Conservation (phyloP, 2,888 invertebrate genomes). For the Auanema freiburgensis region DNA sequence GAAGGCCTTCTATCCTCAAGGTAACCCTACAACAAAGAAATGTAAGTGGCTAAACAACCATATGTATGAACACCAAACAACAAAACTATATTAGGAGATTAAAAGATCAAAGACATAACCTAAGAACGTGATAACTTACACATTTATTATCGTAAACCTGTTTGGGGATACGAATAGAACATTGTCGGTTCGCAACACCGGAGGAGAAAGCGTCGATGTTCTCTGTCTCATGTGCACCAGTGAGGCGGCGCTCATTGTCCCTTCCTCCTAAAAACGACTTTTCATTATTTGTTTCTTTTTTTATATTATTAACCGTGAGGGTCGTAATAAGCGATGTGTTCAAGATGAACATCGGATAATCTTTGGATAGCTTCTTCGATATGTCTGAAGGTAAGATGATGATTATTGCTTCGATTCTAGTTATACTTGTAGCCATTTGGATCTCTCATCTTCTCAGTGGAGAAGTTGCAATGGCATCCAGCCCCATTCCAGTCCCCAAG, state of each 20-base stretch:
- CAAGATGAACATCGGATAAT: constrained; percentile 83
- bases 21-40: constrained; percentile 42
- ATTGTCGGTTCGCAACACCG: constrained; percentile 69
- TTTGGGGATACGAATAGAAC: constrained; percentile 90
- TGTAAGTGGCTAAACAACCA: not conserved
- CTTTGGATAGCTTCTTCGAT: constrained; percentile 93
- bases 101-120: not conserved
- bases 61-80: constrained; percentile 12
- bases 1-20: constrained; percentile 57
- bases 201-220: constrained; percentile 90
- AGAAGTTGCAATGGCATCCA: constrained; percentile 93
- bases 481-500: constrained; percentile 86
- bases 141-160: constrained; percentile 70
- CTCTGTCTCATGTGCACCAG: constrained; percentile 91
- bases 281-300: not conserved
- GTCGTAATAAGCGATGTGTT: constrained; percentile 94
- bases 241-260: constrained; percentile 91
- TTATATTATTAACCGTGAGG: constrained; percentile 67
- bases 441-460: constrained; percentile 85
- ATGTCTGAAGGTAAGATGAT: constrained; percentile 66
- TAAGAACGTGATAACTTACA: constrained; percentile 29
- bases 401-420: not conserved
- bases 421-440: constrained; percentile 73
- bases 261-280: constrained; percentile 71
- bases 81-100: not conserved